These are phyloP conservation scores for Anastatus disparis DNA, from an alignment of 1,140 invertebrate species.

Conservation along the genomic window DNA sequence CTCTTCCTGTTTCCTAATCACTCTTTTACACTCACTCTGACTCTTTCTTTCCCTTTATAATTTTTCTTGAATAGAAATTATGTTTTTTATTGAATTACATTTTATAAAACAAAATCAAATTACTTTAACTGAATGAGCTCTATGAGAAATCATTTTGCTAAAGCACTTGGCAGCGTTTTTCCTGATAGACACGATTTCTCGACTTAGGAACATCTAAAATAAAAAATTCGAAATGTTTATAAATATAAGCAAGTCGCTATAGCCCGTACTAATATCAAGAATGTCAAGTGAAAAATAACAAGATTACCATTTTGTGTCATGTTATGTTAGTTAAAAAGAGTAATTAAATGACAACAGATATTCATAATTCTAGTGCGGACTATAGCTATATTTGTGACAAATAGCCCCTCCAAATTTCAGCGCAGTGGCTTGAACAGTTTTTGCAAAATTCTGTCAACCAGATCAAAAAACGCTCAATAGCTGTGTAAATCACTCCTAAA, in stretches of 20 bases:
- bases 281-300: neutral
- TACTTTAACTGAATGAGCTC: too few relatives aligned
- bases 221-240: too few relatives aligned
- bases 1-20: too few relatives aligned
- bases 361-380: conserved; percentile 13
- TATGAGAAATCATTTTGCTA: too few relatives aligned
- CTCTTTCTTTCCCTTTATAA: too few relatives aligned
- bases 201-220: too few relatives aligned
- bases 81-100: too few relatives aligned
- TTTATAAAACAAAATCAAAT: too few relatives aligned
- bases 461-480: conserved; percentile 10
- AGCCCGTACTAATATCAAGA: neutral
- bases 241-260: neutral
- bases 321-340: neutral
- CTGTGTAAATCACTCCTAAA: conserved; percentile 6
- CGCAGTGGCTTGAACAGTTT: neutral
- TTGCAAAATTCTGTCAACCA: conserved; percentile 5
- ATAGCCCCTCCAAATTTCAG: conserved; percentile 9
- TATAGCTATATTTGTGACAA: conserved; percentile 13
- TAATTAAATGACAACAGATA: neutral
- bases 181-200: too few relatives aligned
- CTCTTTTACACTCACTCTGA: too few relatives aligned
- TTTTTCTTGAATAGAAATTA: too few relatives aligned
- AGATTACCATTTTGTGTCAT: neutral
- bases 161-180: too few relatives aligned